These are phyloP conservation scores for Platichthys stellatus DNA, from an alignment of 2,113 vertebrate species.

Conservation along the genomic window DNA sequence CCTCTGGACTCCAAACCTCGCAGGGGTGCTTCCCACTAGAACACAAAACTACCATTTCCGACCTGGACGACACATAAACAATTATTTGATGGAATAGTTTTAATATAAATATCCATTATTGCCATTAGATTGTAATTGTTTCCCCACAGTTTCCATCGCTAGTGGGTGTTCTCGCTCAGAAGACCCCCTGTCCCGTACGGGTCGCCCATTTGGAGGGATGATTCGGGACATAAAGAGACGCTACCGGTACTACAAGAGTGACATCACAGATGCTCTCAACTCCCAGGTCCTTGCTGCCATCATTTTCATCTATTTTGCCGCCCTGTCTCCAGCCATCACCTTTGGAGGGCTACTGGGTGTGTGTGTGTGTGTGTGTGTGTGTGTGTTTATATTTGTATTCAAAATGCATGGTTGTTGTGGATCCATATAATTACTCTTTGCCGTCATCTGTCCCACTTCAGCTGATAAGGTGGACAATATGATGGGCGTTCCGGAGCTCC, in stretches of 20 bases:
- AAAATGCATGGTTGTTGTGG: neutral
- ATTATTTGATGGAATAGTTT: neutral
- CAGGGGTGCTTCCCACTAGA: constrained; percentile 52
- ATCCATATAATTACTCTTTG: neutral
- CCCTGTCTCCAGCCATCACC: constrained; percentile 93
- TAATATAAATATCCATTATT: neutral
- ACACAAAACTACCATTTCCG: neutral
- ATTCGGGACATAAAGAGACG: constrained; percentile 88
- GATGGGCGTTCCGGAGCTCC: constrained; percentile 94
- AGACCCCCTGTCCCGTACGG: constrained; percentile 88
- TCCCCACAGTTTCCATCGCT: constrained; percentile 56
- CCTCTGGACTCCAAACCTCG: constrained; percentile 58
- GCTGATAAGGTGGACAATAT: constrained; percentile 90
- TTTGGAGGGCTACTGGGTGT: constrained; percentile 94
- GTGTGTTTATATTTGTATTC: constrained; percentile 14
- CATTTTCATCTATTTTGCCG: constrained; percentile 98
- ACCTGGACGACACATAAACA: neutral
- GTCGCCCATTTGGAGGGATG: constrained; percentile 89
- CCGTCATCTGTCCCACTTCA: constrained; percentile 51
- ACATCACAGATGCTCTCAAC: constrained; percentile 90
- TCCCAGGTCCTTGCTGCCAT: constrained; percentile 90
- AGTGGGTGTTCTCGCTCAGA: constrained; percentile 66
- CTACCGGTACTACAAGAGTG: constrained; percentile 90
- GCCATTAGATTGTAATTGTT: neutral
- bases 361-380: constrained; percentile 57